Percentiles rank a stretch among this genome's conserved stretches.
These are phyloP conservation scores for Smutsia gigantea DNA, from an alignment of 2,797 vertebrate genomes.

Conservation along the genomic window DNA sequence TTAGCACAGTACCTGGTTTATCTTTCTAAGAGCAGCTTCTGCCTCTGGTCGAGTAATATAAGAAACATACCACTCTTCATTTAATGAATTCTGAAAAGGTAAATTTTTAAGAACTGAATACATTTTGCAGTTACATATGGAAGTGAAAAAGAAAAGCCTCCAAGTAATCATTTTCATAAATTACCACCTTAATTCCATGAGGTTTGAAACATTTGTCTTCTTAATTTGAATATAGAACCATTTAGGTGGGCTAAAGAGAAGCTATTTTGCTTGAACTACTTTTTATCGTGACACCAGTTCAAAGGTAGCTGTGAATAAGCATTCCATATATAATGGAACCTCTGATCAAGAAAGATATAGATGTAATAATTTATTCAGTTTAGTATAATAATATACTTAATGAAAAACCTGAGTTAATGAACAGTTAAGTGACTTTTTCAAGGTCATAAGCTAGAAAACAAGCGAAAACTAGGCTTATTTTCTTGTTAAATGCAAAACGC, in stretches of 20 bases:
- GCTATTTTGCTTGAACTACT: not conserved
- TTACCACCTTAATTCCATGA: conserved; percentile 13
- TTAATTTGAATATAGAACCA: conserved; percentile 40
- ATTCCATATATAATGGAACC: not conserved
- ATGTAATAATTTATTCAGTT: not conserved
- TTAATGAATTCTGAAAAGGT: conserved; percentile 79
- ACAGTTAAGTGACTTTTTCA: not conserved
- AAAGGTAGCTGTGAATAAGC: not conserved
- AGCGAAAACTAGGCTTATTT: not conserved
- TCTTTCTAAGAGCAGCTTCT: conserved; percentile 90
- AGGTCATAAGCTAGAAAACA: not conserved
- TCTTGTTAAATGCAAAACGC: not conserved
- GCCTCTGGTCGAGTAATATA: conserved; percentile 91
- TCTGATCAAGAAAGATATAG: not conserved
- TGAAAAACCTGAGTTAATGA: not conserved
- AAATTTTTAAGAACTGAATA: conserved; percentile 47
- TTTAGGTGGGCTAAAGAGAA: not conserved
- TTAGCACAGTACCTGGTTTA: conserved; percentile 89
- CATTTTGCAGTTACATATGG: conserved; percentile 36
- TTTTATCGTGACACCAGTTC: not conserved
- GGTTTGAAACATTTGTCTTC: conserved; percentile 31
- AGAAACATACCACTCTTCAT: conserved; percentile 91
- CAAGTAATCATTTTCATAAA: conserved; percentile 46
- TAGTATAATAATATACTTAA: not conserved
- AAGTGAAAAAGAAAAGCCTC: conserved; percentile 19